phyloP scores from a whole-genome alignment of 2,113 vertebrate genomes.

The Miniopterus natalensis region DNA sequence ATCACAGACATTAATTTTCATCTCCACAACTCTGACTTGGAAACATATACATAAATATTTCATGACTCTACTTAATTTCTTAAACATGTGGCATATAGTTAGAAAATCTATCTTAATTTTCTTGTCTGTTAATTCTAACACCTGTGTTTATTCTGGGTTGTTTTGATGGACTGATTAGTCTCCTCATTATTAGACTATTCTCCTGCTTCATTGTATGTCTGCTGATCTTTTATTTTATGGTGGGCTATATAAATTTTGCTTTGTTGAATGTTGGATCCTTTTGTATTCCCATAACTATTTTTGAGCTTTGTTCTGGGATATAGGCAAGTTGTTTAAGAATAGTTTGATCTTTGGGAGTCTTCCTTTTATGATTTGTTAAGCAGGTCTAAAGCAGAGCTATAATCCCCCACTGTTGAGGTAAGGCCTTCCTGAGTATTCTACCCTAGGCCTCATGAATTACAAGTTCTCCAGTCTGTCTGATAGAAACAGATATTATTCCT shows the following conservation, averaged over 20 bases:
- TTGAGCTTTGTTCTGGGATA: background rate
- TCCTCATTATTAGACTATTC: background rate
- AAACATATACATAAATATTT: background rate
- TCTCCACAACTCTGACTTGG: background rate
- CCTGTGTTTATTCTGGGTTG: background rate
- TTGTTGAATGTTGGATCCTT: background rate
- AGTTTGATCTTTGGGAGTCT: background rate
- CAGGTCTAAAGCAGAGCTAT: background rate
- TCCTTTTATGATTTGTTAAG: background rate
- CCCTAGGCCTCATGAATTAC: background rate
- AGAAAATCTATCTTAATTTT: background rate
- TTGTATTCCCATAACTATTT: background rate
- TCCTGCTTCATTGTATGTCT: background rate
- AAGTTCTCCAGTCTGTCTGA: background rate
- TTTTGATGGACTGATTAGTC: background rate
- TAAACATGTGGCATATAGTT: background rate
- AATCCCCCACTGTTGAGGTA: background rate
- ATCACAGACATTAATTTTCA: background rate
- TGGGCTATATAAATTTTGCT: background rate
- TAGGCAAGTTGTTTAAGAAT: background rate
- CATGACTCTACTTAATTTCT: background rate
- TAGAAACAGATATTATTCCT: background rate
- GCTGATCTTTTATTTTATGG: background rate
- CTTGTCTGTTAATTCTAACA: slow-evolving; percentile 30
- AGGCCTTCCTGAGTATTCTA: background rate